phyloP scores from a whole-genome alignment of 2,113 vertebrate species.

The Trinectes maculatus region DNA sequence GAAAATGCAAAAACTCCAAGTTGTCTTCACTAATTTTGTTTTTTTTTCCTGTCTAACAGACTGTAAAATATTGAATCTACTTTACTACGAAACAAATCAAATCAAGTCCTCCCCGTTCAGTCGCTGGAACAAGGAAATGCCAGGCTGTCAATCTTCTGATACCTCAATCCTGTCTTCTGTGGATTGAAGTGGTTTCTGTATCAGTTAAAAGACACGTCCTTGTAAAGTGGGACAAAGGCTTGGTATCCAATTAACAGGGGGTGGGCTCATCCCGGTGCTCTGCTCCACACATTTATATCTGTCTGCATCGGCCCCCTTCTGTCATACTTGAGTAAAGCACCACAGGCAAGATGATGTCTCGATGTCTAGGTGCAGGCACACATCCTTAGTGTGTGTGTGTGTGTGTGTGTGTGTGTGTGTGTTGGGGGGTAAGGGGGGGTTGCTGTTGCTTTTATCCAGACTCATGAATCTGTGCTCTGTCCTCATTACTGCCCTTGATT shows the following conservation, averaged over 20 bases:
- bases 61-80: neutral
- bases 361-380: slow-evolving; percentile 14
- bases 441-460: too few species aligned
- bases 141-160: neutral
- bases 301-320: slow-evolving; percentile 44
- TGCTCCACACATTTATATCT: slow-evolving; percentile 40
- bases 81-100: too few species aligned
- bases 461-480: slow-evolving; percentile 66
- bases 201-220: slow-evolving; percentile 16
- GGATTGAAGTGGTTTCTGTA: neutral
- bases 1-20: neutral
- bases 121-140: neutral
- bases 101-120: neutral
- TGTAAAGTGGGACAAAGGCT: slow-evolving; percentile 43
- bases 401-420: slow-evolving; percentile 48
- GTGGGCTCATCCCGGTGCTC: slow-evolving; percentile 2
- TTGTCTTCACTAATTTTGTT: neutral
- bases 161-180: slow-evolving; percentile 9
- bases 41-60: neutral
- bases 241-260: slow-evolving; percentile 22
- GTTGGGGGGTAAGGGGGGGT: slow-evolving; percentile 30
- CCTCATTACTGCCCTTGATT: slow-evolving; percentile 73
- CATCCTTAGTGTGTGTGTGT: neutral
- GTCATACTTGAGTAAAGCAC: slow-evolving; percentile 37
- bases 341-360: slow-evolving; percentile 15